Base-by-base conservation (phyloP, 2,888 invertebrate genomes). In the Chelonus formosanus region DNA sequence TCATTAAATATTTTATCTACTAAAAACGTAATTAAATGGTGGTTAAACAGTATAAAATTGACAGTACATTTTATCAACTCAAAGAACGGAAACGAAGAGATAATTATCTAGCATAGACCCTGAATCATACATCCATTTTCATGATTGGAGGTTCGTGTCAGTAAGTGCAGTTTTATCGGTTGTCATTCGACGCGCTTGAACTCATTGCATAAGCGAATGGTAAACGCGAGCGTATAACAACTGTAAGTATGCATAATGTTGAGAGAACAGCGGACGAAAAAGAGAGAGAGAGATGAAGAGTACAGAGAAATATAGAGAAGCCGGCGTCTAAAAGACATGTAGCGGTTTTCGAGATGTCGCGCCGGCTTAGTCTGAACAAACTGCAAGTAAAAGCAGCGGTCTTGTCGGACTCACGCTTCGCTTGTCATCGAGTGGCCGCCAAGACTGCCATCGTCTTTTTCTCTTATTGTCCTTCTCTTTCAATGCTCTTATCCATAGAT, bases 341-440 rank as follows among this genome's bases (percentile, higher is more conserved):
- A 79, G 79, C 76, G 80, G 80, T 81, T 78, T 81, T 80, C 79
- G 76, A 80, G 79, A 79, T 82, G 83, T 83, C 83, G 81, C 80
- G 76, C 74, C 80, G 79, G 74, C 73, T 84, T 82, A 82, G 77
- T 70, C 70, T 66, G 73, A 76, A 80, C 79, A 78, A 79, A 79
- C 79, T 65, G 72, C 76, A 75, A 75, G 76, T 79, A 80, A 79
- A 79, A 70, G 55, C 55, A 34, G 77, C 75, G 78, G 77, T 76
- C 82, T 80, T 82, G 82, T 83, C 77, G 75, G 75, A 74, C 75
- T 83, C 77, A 83, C 81, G 83, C 82, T 82, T 81, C 80, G 80
- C 67, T 80, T 80, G 77, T 61, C 65, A 58, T 63, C 61, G 62
- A 65, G 62, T 44, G 45, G 50, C 32, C 62, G 50, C 55, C 62